Evolutionary conservation across 2,888 invertebrate genomes (phyloP), one percentile per base, ranked within the genome.

Genomic region (Subacronicta megacephala): DNA sequence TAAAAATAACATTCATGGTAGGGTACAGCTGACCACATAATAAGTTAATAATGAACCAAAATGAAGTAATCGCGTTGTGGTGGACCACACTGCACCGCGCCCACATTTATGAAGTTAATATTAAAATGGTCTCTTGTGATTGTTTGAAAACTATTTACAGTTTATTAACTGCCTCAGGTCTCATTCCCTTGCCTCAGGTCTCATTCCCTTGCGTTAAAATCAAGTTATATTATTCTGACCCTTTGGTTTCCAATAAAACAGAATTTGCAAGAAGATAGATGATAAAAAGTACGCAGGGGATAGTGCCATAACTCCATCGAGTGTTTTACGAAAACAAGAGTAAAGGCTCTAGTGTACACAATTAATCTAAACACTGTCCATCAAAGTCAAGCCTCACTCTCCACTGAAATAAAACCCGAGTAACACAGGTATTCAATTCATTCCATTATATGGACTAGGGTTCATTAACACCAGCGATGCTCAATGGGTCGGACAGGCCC

Each of bases 381-480:
- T 57, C 44, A 42, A 51, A 49, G 23, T 70, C 46, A 26, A 31
- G 7, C 35, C 36, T 16, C 33, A 37, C 38, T 35, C 17, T 17
- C 31, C 18, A 40, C 31, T 17, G 18, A 42, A 63, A 65, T 51
- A 64, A 64, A 65, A 57, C n/a, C 38, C 17, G 51, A 15, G 47
- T 53, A 51, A 45, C 57, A 62, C 51, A 60, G 60, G 57, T 77
- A 74, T 77, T 77, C 42, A 74, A 77, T 74, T 55, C 50, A 71
- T 71, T 70, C 52, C 54, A 74, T 64, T 68, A 57, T 68, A 61
- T 42, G 66, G 53, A 73, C 55, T 77, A 62, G 56, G 60, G 60
- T 71, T 77, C 61, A 70, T 77, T 77, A 77, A 62, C 72, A 68
- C 72, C 60, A 50, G 41, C 45, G 44, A 62, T 70, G 78, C 64